These are phyloP conservation scores for Rana temporaria DNA, from an alignment of 2,113 vertebrate species.

Conservation along the genomic window DNA sequence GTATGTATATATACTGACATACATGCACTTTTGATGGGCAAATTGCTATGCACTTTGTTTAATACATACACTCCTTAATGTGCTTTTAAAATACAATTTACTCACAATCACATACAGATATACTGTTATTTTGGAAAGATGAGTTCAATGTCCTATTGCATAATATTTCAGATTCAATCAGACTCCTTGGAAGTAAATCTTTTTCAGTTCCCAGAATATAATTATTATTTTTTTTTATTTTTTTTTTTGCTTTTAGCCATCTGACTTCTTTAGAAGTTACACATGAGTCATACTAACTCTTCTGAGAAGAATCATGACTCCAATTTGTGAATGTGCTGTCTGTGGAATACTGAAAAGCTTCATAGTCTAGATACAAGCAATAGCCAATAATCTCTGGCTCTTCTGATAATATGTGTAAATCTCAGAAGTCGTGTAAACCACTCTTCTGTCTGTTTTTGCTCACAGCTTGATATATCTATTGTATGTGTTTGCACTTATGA, in stretches of 20 bases:
- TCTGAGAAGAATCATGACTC: not conserved
- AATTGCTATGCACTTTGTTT: too few relatives aligned
- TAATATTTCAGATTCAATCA: not conserved
- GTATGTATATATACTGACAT: too few relatives aligned
- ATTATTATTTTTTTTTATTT: not conserved
- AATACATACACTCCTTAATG: too few relatives aligned
- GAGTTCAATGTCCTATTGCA: not conserved
- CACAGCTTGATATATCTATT: conserved; percentile 2
- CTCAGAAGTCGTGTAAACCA: not conserved
- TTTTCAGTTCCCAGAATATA: not conserved
- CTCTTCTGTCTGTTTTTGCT: conserved; percentile 7
- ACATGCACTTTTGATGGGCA: too few relatives aligned
- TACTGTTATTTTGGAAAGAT: too few relatives aligned
- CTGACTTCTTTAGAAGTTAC: too few relatives aligned
- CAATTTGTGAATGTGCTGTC: not conserved
- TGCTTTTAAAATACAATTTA: too few relatives aligned
- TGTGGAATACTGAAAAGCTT: not conserved
- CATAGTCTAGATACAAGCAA: not conserved
- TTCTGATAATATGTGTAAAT: conserved; percentile 12
- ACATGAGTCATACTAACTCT: conserved; percentile 2
- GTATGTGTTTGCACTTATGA: conserved; percentile 34
- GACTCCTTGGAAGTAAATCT: not conserved
- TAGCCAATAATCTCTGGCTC: not conserved
- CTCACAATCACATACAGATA: too few relatives aligned
- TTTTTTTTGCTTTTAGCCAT: not conserved